These are phyloP conservation scores for Parnassius smintheus DNA, from an alignment of 2,888 invertebrate species.

Conservation along the genomic window DNA sequence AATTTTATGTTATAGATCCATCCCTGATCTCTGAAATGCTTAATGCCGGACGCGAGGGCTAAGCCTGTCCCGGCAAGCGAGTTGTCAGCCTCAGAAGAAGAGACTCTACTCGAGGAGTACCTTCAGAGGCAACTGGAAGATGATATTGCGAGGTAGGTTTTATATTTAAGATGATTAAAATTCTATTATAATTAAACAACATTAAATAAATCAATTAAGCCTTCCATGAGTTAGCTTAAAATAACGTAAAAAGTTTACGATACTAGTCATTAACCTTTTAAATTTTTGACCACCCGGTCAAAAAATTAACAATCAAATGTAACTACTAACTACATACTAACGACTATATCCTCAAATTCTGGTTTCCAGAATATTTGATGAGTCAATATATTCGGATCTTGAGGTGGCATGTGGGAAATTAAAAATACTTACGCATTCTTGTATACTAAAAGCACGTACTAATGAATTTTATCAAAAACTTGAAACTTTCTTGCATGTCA, in stretches of 20 bases:
- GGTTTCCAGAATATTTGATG: constrained; percentile 82
- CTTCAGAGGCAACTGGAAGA: constrained; percentile 68
- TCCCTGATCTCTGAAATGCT: constrained; percentile 50
- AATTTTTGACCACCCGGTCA: too few relatives aligned
- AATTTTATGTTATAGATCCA: constrained; percentile 11
- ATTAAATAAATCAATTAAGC: too few relatives aligned
- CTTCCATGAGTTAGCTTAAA: too few relatives aligned
- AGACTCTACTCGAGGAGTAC: constrained; percentile 55
- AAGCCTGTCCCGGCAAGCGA: constrained; percentile 61
- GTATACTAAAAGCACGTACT: constrained; percentile 81
- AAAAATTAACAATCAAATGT: too few relatives aligned
- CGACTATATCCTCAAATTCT: constrained; percentile 18
- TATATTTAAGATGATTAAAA: not conserved
- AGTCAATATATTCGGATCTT: constrained; percentile 82
- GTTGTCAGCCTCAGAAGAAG: constrained; percentile 58
- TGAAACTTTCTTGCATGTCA: constrained; percentile 74
- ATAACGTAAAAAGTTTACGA: too few relatives aligned
- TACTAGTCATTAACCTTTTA: too few relatives aligned
- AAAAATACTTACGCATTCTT: constrained; percentile 81
- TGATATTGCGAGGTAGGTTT: constrained; percentile 64
- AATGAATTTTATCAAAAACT: constrained; percentile 80
- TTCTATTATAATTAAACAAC: too few relatives aligned
- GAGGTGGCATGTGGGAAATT: constrained; percentile 81
- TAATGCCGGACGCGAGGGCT: constrained; percentile 60
- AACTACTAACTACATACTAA: too few relatives aligned